A percentile compares a stretch with the other conserved stretches of the same genome.
Conservation (phyloP, 2,113 vertebrate species). For the Callionymus lyra region DNA sequence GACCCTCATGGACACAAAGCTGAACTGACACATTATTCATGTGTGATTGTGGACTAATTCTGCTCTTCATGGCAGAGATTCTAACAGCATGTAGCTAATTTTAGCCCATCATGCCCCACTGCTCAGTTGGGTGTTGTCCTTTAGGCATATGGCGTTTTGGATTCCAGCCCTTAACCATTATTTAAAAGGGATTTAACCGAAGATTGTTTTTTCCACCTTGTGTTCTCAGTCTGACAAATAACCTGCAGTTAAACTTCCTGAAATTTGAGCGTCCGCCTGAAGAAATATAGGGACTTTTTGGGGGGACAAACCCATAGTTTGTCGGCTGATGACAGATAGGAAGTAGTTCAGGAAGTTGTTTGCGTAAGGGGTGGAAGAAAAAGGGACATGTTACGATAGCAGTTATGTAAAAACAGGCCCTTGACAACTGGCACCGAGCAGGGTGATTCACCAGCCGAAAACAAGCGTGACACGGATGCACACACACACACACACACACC, state of each 20-base stretch:
- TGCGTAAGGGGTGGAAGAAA: conserved; percentile 25
- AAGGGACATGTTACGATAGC: conserved; percentile 45
- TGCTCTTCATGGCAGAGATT: conserved; percentile 19
- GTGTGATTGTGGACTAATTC: conserved; percentile 13
- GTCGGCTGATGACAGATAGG: conserved; percentile 9
- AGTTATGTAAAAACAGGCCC: conserved; percentile 66
- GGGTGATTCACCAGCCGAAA: conserved; percentile 59
- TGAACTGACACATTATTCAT: conserved; percentile 25
- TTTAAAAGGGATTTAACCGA: conserved; percentile 18
- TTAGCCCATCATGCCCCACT: conserved; percentile 42
- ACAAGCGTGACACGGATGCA: conserved; percentile 45
- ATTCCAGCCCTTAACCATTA: conserved; percentile 33
- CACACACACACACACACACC: conserved; percentile 19
- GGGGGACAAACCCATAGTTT: conserved; percentile 9
- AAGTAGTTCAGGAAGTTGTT: conserved; percentile 34
- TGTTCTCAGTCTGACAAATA: too few species aligned
- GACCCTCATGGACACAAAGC: conserved; percentile 10
- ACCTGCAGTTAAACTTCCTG: too few species aligned
- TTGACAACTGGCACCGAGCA: conserved; percentile 61
- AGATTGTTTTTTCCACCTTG: too few species aligned
- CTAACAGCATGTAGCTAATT: conserved; percentile 49
- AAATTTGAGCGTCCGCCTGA: too few species aligned
- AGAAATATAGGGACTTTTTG: too few species aligned
- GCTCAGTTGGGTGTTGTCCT: conserved; percentile 57
- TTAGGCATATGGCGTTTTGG: conserved; percentile 59